A percentile compares a stretch with the other conserved stretches of the same genome.
Conservation (phyloP, 2,888 invertebrate species). For the Eledone cirrhosa region DNA sequence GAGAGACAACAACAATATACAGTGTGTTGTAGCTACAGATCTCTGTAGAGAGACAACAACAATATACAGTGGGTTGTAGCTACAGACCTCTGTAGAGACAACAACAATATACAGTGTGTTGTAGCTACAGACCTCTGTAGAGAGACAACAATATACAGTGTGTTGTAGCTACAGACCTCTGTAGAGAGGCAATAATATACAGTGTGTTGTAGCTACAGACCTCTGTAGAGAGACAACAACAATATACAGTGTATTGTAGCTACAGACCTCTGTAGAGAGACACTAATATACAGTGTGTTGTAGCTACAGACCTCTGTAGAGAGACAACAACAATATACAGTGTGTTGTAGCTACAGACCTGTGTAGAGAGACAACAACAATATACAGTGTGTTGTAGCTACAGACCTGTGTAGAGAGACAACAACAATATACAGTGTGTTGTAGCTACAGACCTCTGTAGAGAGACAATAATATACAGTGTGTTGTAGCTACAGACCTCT, state of each 20-base stretch:
- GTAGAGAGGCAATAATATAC: conserved; percentile 31
- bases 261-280: conserved; percentile 48
- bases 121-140: conserved; percentile 52
- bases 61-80: too few relatives aligned
- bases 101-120: too few relatives aligned
- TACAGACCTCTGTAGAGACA: conserved; percentile 48
- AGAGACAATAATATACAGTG: too few relatives aligned
- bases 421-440: too few relatives aligned
- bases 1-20: conserved; percentile 24
- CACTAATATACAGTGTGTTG: too few relatives aligned
- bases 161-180: conserved; percentile 55
- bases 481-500: conserved; percentile 55
- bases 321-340: too few relatives aligned
- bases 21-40: too few relatives aligned
- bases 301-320: conserved; percentile 52
- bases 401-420: conserved; percentile 44
- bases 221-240: conserved; percentile 40
- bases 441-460: conserved; percentile 52
- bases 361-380: conserved; percentile 38
- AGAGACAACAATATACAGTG: too few relatives aligned
- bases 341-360: too few relatives aligned
- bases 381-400: too few relatives aligned
- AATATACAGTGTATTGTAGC: too few relatives aligned
- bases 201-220: too few relatives aligned
- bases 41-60: conserved; percentile 40